phyloP scores from a whole-genome alignment of 2,797 vertebrate species.

The Halcyon badia region DNA sequence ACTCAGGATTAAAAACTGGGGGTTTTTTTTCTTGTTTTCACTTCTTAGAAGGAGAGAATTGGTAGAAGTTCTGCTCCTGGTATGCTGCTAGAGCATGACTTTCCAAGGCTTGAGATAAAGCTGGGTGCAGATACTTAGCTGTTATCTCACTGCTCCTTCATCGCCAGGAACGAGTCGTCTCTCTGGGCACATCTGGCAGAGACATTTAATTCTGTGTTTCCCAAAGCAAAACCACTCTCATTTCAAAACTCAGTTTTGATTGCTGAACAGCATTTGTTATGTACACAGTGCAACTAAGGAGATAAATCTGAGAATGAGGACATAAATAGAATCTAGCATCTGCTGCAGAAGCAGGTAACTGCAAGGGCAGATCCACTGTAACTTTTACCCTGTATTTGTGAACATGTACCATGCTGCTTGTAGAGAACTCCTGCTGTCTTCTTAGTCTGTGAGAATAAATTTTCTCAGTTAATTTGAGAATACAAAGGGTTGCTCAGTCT shows the following conservation, averaged over 20 bases:
- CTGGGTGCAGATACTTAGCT: neutral
- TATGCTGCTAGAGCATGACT: neutral
- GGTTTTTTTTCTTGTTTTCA: neutral
- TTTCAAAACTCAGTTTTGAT: neutral
- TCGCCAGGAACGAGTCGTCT: neutral
- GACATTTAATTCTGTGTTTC: neutral
- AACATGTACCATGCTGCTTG: neutral
- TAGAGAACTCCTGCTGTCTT: neutral
- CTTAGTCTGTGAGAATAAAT: neutral
- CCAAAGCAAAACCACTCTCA: neutral
- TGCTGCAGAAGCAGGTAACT: neutral
- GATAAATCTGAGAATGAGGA: neutral
- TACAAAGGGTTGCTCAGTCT: neutral
- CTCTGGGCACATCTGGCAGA: neutral
- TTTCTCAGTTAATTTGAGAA: neutral
- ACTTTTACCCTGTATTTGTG: neutral
- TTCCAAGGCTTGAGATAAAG: neutral
- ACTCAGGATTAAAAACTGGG: neutral
- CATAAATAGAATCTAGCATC: neutral
- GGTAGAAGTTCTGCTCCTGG: neutral
- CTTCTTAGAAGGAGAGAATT: neutral
- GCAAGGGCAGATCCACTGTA: neutral
- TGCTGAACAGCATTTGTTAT: neutral
- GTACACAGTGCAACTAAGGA: neutral
- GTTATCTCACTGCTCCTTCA: neutral